These are phyloP conservation scores for Coenobita brevimanus DNA, from an alignment of 1,140 invertebrate species.

Conservation along the genomic window DNA sequence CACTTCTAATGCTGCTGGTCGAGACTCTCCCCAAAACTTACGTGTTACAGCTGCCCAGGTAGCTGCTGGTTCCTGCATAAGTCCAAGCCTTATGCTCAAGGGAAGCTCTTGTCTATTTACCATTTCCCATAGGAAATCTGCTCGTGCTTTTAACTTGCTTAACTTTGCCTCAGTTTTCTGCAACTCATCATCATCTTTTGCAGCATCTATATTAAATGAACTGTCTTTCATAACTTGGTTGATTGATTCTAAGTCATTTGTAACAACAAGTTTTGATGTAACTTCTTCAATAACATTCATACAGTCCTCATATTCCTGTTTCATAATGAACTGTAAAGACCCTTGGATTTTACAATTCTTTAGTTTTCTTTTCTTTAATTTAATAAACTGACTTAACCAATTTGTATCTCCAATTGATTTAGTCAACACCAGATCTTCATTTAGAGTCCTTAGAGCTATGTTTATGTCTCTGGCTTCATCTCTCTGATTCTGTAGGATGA, in stretches of 20 bases:
- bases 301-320: conserved; percentile 36
- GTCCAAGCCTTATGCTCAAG: conserved; percentile 32
- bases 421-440: neutral
- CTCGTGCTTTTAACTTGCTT: neutral
- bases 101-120: neutral
- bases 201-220: neutral
- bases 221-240: neutral
- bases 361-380: conserved; percentile 12
- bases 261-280: conserved; percentile 25
- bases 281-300: neutral
- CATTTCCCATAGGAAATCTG: conserved; percentile 30
- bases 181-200: conserved; percentile 20
- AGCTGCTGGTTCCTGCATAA: conserved; percentile 43
- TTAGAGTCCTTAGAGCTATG: conserved; percentile 19
- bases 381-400: conserved; percentile 20
- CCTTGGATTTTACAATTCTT: conserved; percentile 6
- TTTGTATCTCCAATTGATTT: neutral
- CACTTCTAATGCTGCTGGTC: conserved; percentile 19
- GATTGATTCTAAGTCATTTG: conserved; percentile 8
- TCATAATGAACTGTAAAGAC: conserved; percentile 32
- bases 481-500: conserved; percentile 54
- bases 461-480: conserved; percentile 44
- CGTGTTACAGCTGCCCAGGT: conserved; percentile 42
- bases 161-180: conserved; percentile 10
- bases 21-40: conserved; percentile 35